Evolutionary conservation across 2,113 vertebrate species (phyloP), one percentile per base, ranked within the genome.

Genomic region (Campylorhamphus procurvoides): DNA sequence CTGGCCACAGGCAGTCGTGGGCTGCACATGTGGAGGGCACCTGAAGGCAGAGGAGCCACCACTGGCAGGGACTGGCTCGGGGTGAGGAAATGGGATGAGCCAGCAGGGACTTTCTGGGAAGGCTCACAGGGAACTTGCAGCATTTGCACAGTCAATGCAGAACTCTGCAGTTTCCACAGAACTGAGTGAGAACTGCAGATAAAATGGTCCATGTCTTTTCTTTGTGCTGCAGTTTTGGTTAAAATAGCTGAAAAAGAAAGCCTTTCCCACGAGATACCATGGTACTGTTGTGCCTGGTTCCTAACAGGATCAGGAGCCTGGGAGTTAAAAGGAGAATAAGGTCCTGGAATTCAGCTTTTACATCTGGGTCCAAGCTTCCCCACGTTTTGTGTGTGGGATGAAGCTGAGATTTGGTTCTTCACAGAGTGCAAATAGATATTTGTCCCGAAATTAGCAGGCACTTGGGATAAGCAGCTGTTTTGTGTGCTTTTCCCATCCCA

Each of bases 11-110:
- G 79, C 63, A 40, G 33, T 22, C 2, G 4, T 69, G 86, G 67
- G 37, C 83, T 89, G 80, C 78, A 67, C 77, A 81, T 85, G 64
- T 87, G 85, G 78, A 90, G 78, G 76, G 89, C 81, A 94, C 74
- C 91, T 89, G 87, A 87, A 91, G 81, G 93, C 14, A 2, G 1
- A 1, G 31, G 44, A 84, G 72, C 23, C 35, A 11, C 42, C 40
- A 0, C 29, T 16, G 39, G 1, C 3, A 3, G 75, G 25, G 56
- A n/a, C 50, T 44, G 42, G 62, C 58, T 76, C 3, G 2, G n/a
- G 6, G 69, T 59, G 81, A 14, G 42, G 42, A 71, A 46, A 3
- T 8, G 15, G 2, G 27, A n/a, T 39, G 14, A 17, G 6, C 53
- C 12, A 9, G 37, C 53, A 6, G 78, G 53, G 59, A 8, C 46